Evolutionary conservation across 2,113 vertebrate species (phyloP), one percentile per base, ranked within the genome.

Genomic region (Semnornis frantzii): DNA sequence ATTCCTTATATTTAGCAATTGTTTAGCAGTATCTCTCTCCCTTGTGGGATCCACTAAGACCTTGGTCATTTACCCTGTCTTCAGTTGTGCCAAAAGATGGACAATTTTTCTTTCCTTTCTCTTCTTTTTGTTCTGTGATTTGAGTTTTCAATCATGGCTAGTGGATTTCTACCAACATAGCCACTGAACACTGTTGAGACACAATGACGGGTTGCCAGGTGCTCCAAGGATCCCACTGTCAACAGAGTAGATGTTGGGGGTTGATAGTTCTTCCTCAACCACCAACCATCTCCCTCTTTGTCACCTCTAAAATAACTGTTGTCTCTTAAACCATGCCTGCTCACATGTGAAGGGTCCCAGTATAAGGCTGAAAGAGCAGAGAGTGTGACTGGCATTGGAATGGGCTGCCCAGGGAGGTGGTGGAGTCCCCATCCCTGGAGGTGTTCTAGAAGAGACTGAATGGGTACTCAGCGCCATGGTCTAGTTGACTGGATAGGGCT

Each of bases 1-100:
- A 69, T 71, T 90, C 94, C 94, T 97, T 89, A 17, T 77, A 92
- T 95, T 97, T 97, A 81, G 96, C 97, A 97, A 97, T 95, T 98
- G 98, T 97, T 97, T 94, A 92, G 96, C 89, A 84, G 95, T 39
- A n/a, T 57, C 68, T 71, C 28, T 83, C 82, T 90, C 89, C 94
- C 92, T 75, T 50, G 28, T 34, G 95, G 89, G 59, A 71, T 85
- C 90, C 79, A 73, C 84, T 23, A 28, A 94, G 94, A 55, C 78
- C 59, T 0, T 87, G 85, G 92, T 60, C 95, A 44, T 34, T 75
- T 60, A 85, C 76, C 81, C 79, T 17, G 42, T 8, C 58, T 8
- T 94, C 83, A 77, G 71, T 82, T 87, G 44, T 19, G 76, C 72
- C 34, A 59, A 64, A 84, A 25, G 7, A 37, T 0, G 15, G 20